Conservation (phyloP, 1,140 invertebrate genomes). For the Drosophila trapezifrons region DNA sequence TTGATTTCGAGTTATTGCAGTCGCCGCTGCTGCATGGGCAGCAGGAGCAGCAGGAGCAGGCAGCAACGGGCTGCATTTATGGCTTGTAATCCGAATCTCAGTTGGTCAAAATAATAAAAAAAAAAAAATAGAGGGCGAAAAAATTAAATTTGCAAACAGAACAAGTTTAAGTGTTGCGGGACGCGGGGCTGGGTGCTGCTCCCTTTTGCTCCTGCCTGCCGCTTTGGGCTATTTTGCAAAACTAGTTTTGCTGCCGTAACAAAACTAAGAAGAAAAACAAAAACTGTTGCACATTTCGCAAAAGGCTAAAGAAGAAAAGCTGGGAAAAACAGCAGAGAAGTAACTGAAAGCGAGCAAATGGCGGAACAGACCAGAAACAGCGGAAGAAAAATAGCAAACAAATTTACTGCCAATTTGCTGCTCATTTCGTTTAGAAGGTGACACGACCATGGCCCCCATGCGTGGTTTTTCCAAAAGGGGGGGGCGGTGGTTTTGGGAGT, state of each 20-base stretch:
- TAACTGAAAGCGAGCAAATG: conserved; percentile 49
- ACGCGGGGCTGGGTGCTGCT: conserved; percentile 13
- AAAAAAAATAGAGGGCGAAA: conserved; percentile 41
- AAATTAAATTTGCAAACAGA: conserved; percentile 78
- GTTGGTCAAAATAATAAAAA: conserved; percentile 47
- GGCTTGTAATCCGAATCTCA: conserved; percentile 75
- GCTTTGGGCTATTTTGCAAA: conserved; percentile 63
- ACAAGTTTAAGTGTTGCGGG: conserved; percentile 72
- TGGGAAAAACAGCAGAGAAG: conserved; percentile 6
- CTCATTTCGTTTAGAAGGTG: conserved; percentile 81
- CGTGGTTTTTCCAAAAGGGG: conserved; percentile 46
- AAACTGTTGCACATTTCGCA: conserved; percentile 70
- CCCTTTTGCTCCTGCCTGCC: conserved; percentile 51
- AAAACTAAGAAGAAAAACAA: conserved; percentile 47
- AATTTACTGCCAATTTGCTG: conserved; percentile 82
- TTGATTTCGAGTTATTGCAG: conserved; percentile 79
- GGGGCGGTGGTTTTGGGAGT: not conserved
- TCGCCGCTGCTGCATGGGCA: conserved; percentile 19
- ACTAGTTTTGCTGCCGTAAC: conserved; percentile 68
- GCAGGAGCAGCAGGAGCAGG: conserved; percentile 6
- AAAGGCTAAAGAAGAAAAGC: conserved; percentile 45
- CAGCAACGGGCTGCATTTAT: conserved; percentile 54
- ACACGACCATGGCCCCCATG: conserved; percentile 70
- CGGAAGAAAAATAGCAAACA: conserved; percentile 79
- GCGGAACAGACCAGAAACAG: conserved; percentile 29